These are phyloP conservation scores for Proales similis DNA, from an alignment of 1,140 invertebrate species.

Conservation along the genomic window DNA sequence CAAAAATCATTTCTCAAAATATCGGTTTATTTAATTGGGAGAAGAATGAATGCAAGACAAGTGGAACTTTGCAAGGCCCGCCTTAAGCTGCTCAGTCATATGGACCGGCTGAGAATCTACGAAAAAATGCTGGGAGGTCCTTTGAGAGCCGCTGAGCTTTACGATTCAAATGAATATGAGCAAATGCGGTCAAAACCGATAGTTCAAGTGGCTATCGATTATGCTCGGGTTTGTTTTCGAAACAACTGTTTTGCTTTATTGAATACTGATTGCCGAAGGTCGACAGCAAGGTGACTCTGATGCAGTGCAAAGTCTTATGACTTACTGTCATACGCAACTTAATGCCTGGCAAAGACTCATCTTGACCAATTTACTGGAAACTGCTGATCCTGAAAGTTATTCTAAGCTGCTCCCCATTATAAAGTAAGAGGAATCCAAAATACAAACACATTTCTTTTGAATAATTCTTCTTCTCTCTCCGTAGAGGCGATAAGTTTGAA, in stretches of 20 bases:
- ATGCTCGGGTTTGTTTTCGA: slow-evolving; percentile 55
- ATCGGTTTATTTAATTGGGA: slow-evolving; percentile 7
- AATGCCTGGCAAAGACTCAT: slow-evolving; percentile 56
- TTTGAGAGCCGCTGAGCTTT: slow-evolving; percentile 52
- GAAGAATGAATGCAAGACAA: slow-evolving; percentile 57
- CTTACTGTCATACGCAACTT: slow-evolving; percentile 36
- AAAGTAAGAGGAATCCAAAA: too few species aligned
- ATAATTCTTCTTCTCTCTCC: not conserved
- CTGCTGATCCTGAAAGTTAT: slow-evolving; percentile 63
- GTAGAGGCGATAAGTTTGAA: slow-evolving; percentile 4
- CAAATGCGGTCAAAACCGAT: slow-evolving; percentile 58
- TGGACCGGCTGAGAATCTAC: slow-evolving; percentile 63
- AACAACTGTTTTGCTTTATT: slow-evolving; percentile 61
- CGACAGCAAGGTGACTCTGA: slow-evolving; percentile 62
- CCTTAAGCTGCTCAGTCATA: slow-evolving; percentile 59
- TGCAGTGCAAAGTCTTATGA: slow-evolving; percentile 57
- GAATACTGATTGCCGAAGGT: too few species aligned
- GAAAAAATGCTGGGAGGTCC: slow-evolving; percentile 55
- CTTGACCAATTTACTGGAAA: slow-evolving; percentile 69
- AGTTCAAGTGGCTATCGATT: slow-evolving; percentile 59
- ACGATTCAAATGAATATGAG: slow-evolving; percentile 58
- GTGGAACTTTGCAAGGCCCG: slow-evolving; percentile 59
- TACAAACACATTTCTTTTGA: too few species aligned
- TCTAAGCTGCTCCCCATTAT: slow-evolving; percentile 50
- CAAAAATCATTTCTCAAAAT: slow-evolving; percentile 46